phyloP scores from a whole-genome alignment of 1,140 invertebrate species.

The Aradophagus sp. region DNA sequence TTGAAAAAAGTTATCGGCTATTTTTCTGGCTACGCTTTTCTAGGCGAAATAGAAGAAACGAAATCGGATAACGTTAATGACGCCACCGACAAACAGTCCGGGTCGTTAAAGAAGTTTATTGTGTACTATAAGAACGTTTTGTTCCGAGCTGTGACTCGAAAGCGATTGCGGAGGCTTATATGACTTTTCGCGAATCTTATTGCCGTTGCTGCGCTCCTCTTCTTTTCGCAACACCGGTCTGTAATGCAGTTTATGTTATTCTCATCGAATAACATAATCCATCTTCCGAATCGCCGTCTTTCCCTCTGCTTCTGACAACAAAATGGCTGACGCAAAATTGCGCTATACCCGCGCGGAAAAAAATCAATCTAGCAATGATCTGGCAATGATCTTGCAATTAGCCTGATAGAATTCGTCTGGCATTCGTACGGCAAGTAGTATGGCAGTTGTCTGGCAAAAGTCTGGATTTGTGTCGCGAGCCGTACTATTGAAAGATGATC shows the following conservation, averaged over 20 bases:
- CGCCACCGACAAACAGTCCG: slow-evolving; percentile 40
- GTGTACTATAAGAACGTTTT: slow-evolving; percentile 54
- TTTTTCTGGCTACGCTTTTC: slow-evolving; percentile 27
- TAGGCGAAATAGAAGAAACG: slow-evolving; percentile 25
- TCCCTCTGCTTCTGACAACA: no score
- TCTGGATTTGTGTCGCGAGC: no score
- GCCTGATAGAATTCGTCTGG: no score
- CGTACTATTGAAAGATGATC: no score
- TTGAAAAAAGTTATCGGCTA: slow-evolving; percentile 38
- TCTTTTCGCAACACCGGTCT: slow-evolving; percentile 17
- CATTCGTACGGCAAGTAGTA: no score
- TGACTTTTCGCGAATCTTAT: slow-evolving; percentile 43
- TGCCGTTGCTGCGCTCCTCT: slow-evolving; percentile 22
- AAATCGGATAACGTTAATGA: slow-evolving; percentile 58
- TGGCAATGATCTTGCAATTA: no score
- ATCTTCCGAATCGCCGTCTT: no score
- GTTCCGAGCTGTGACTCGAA: slow-evolving; percentile 50
- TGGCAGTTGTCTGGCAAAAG: no score
- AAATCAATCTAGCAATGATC: no score
- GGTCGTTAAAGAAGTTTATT: slow-evolving; percentile 58
- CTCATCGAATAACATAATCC: no score
- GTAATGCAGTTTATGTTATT: slow-evolving; percentile 17
- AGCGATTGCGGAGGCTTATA: slow-evolving; percentile 49
- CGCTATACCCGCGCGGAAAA: no score
- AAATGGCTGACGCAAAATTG: no score